Evolutionary conservation across 2,113 vertebrate genomes (phyloP).

Genomic region (Pluvianellus socialis): DNA sequence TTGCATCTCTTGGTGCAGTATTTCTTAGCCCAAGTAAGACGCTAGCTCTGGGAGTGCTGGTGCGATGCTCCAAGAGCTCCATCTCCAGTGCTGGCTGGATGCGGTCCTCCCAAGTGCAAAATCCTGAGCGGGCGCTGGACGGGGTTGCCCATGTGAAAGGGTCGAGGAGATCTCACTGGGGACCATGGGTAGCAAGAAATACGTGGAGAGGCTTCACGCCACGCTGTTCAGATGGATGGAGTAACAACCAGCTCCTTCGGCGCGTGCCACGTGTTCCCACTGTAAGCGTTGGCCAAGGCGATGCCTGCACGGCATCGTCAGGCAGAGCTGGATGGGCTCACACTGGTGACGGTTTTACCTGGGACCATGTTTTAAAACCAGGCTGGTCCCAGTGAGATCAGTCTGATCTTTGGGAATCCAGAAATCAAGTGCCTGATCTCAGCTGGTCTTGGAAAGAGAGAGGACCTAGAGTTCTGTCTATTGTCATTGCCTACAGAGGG

Average conservation of each 20-base stretch:
- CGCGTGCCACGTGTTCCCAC: rapidly evolving
- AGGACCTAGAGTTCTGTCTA: too few relatives aligned
- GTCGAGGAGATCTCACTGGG: not conserved
- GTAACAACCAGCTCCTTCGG: not conserved
- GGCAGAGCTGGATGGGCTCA: not conserved
- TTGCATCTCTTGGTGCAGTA: rapidly evolving
- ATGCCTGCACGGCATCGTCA: rapidly evolving
- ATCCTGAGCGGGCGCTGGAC: not conserved
- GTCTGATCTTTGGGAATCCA: not conserved
- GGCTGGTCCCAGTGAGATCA: not conserved
- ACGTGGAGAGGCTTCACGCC: not conserved
- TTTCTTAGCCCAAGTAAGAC: not conserved
- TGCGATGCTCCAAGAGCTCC: not conserved
- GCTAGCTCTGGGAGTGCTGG: too few relatives aligned
- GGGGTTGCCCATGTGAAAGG: not conserved
- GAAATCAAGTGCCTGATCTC: not conserved
- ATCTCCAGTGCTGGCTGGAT: not conserved
- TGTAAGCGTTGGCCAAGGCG: not conserved
- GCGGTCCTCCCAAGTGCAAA: not conserved
- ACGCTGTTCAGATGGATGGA: not conserved
- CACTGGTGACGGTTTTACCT: rapidly evolving
- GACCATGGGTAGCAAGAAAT: not conserved
- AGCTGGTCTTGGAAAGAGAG: not conserved
- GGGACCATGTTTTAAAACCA: not conserved
- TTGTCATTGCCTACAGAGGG: not conserved